These are phyloP conservation scores for Grus americana DNA, from an alignment of 2,113 vertebrate species.

Conservation along the genomic window DNA sequence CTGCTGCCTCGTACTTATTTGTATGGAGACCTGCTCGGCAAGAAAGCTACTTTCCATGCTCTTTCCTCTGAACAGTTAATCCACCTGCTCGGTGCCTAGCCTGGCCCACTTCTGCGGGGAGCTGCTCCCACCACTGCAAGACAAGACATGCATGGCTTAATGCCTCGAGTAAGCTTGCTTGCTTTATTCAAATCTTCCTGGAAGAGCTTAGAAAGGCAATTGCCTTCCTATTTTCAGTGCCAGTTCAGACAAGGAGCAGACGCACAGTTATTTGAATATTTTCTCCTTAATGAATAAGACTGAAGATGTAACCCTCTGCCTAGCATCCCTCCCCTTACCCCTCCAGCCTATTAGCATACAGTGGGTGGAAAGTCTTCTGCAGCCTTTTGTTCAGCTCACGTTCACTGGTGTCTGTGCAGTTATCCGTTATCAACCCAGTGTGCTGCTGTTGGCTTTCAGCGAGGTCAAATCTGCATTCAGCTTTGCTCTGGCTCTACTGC, in stretches of 20 bases:
- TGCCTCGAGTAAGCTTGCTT: neutral
- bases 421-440: neutral
- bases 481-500: neutral
- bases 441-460: neutral
- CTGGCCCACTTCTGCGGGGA: neutral
- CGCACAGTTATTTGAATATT: neutral
- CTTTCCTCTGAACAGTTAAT: constrained; percentile 48
- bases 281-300: neutral
- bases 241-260: constrained; percentile 17
- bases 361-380: neutral
- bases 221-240: neutral
- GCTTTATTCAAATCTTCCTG: constrained; percentile 22
- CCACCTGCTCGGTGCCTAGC: constrained; percentile 26
- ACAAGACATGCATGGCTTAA: neutral
- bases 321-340: neutral
- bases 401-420: neutral
- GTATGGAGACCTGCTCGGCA: constrained; percentile 23
- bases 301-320: neutral
- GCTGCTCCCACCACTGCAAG: neutral
- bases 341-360: neutral
- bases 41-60: constrained; percentile 36
- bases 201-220: neutral
- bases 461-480: neutral
- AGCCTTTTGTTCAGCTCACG: neutral
- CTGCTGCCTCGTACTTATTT: neutral